These are phyloP conservation scores for Zaprionus gabonicus DNA, from an alignment of 1,140 invertebrate genomes.

Conservation along the genomic window DNA sequence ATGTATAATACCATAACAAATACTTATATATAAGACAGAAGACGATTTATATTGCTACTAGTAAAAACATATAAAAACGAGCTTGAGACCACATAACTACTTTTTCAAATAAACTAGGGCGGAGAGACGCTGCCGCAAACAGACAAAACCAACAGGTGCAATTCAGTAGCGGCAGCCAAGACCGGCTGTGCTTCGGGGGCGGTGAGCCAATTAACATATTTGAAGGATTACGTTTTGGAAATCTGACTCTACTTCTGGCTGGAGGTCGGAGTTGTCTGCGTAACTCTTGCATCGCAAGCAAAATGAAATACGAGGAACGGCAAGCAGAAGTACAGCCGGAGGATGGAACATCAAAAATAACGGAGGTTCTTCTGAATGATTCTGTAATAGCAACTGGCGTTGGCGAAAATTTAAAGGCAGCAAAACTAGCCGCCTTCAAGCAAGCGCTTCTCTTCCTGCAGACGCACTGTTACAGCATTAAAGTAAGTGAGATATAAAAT, in stretches of 20 bases:
- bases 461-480: conserved; percentile 86
- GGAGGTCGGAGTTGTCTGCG: conserved; percentile 68
- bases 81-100: conserved; percentile 54
- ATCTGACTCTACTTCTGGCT: conserved; percentile 54
- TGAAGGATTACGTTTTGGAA: conserved; percentile 57
- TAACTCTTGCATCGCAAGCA: conserved; percentile 46
- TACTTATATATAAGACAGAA: conserved; percentile 26
- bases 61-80: conserved; percentile 54
- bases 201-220: conserved; percentile 64
- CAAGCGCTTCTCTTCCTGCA: conserved; percentile 83
- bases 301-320: conserved; percentile 48
- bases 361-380: conserved; percentile 77
- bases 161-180: conserved; percentile 18
- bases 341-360: conserved; percentile 35
- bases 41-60: conserved; percentile 57
- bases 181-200: conserved; percentile 59
- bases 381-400: conserved; percentile 70
- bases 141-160: conserved; percentile 11
- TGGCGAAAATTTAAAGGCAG: conserved; percentile 79
- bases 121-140: conserved; percentile 26
- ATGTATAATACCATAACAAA: conserved; percentile 45
- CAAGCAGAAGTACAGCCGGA: not conserved
- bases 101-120: conserved; percentile 70
- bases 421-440: conserved; percentile 84
- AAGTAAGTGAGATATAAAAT: conserved; percentile 73